A percentile compares a stretch with the other conserved stretches of the same genome.
phyloP scores from a whole-genome alignment of 1,140 invertebrate genomes.

The Scaptomyza graminum region DNA sequence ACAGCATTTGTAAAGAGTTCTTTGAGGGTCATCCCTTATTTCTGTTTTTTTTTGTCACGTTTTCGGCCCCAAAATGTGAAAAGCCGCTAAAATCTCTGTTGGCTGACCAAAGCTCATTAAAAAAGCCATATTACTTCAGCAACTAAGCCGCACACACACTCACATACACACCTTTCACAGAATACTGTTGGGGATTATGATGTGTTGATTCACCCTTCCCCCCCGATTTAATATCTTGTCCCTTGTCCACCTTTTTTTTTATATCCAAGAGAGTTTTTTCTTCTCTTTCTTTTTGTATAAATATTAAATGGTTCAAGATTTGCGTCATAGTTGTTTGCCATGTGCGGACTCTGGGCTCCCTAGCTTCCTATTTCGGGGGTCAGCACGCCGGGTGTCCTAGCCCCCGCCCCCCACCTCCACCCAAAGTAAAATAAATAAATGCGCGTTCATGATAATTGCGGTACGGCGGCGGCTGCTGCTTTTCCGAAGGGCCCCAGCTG shows the following conservation, averaged over 20 bases:
- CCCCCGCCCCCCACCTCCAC: slow-evolving; percentile 1
- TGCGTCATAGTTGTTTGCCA: slow-evolving; percentile 57
- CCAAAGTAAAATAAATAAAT: slow-evolving; percentile 26
- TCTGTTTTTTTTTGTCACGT: slow-evolving; percentile 2
- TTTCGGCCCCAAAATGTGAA: not conserved
- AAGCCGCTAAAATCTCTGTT: slow-evolving; percentile 2
- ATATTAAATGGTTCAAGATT: slow-evolving; percentile 77
- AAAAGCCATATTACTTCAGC: slow-evolving; percentile 64
- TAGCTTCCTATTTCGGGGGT: slow-evolving; percentile 6
- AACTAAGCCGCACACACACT: slow-evolving; percentile 22
- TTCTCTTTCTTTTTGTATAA: slow-evolving; percentile 52
- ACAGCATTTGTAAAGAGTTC: not conserved
- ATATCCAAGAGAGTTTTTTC: slow-evolving; percentile 34
- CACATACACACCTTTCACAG: not conserved
- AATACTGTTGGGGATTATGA: slow-evolving; percentile 65
- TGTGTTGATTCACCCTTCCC: slow-evolving; percentile 59
- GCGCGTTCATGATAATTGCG: slow-evolving; percentile 79
- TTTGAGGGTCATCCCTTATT: not conserved
- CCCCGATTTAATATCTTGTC: slow-evolving; percentile 42
- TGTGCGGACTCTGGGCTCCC: slow-evolving; percentile 1
- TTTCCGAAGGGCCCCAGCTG: slow-evolving; percentile 59
- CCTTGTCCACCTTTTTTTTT: slow-evolving; percentile 29
- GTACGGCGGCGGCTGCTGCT: slow-evolving; percentile 52
- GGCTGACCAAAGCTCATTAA: slow-evolving; percentile 61
- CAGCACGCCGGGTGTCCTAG: slow-evolving; percentile 16